Base-by-base conservation (phyloP, 1,140 invertebrate genomes). In the Trichomalopsis sarcophagae region DNA sequence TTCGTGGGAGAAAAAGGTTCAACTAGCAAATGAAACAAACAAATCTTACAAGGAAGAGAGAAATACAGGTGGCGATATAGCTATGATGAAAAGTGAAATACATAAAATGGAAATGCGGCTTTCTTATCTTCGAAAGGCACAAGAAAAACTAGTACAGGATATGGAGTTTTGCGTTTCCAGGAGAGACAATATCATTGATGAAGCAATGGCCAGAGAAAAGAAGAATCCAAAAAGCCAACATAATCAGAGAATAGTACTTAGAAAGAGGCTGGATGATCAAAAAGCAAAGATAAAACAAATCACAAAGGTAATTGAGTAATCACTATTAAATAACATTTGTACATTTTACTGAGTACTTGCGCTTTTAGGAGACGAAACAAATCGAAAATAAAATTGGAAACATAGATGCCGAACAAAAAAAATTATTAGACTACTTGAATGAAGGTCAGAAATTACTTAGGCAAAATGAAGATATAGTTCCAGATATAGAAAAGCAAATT, bases 1-100 rank as follows among this genome's bases (percentile, higher is more conserved):
- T 11, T 95, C 95, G 7, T 97, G 97, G 97, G 96, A 97, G 88
- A 96, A 96, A 88, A 97, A 97, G 92, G 93, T 95, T 75, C 94
- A 96, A 89, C 89, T 97, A 86, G 95, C 96, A 4, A 94, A 94
- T 68, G 96, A 97, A 89, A 94, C 96, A 0, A 95, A 95, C 85
- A 94, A 94, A 88, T 95, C 94, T 85, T 94, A 96, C 9, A 95
- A 95, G 84, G 93, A 95, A 68, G 96, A 96, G 84, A 94, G 95
- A 81, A 94, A 94, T n/a, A 92, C 93, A n/a, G 94, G 91, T 30
- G 95, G 96, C 2, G 96, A 97, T 90, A 94, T 97, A 75, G 95
- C 95, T 11, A 92, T 92, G 21, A 97, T 97, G 96, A 96, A 95
- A 91, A 94, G 93, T 78, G 97, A 97, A 93, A 97, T 97, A 89